A percentile compares a stretch with the other conserved stretches of the same genome.
These are phyloP conservation scores for Tanypteryx hageni DNA, from an alignment of 2,888 invertebrate genomes.

Conservation along the genomic window DNA sequence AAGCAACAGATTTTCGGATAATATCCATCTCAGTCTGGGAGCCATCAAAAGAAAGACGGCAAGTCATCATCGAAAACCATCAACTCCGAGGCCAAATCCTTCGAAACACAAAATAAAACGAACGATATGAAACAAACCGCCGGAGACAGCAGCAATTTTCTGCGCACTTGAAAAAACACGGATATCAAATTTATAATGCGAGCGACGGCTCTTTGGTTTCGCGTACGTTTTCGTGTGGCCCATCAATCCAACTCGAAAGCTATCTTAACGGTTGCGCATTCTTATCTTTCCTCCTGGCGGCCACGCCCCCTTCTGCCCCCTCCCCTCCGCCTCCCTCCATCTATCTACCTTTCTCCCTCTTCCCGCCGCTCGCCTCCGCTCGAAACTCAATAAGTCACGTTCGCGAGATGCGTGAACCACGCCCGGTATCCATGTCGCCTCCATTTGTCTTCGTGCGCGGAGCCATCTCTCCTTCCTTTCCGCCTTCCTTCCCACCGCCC, in stretches of 20 bases:
- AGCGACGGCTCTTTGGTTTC: background rate
- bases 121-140: background rate
- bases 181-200: background rate
- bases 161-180: background rate
- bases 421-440: slow-evolving; percentile 24
- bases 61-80: no score
- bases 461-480: background rate
- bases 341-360: background rate
- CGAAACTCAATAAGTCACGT: slow-evolving; percentile 28
- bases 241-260: background rate
- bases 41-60: no score
- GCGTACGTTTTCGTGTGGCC: slow-evolving; percentile 23
- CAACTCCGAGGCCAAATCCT: no score
- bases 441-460: slow-evolving; percentile 6
- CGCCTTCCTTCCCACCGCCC: background rate
- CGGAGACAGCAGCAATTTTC: background rate
- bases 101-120: no score
- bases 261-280: slow-evolving; percentile 3
- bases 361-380: background rate
- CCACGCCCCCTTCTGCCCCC: background rate
- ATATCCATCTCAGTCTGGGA: no score
- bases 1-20: no score
- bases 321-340: background rate
- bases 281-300: background rate
- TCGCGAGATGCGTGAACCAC: slow-evolving; percentile 12